These are phyloP conservation scores for Aphelocoma californica DNA, from an alignment of 2,797 vertebrate genomes.

Conservation along the genomic window DNA sequence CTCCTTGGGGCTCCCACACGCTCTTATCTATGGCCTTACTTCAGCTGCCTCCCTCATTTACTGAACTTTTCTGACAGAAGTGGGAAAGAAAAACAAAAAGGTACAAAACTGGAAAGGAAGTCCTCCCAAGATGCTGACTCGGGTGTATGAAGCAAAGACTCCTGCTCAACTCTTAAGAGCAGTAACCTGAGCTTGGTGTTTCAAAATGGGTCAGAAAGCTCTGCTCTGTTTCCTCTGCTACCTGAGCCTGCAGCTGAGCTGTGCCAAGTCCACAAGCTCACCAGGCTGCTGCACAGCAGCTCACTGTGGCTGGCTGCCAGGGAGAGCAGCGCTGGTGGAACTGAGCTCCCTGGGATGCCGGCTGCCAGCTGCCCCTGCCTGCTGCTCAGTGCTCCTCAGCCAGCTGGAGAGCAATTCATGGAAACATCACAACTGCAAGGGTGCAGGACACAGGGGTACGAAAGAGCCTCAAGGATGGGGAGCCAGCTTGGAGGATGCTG, in stretches of 20 bases:
- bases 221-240: background rate
- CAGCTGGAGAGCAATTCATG: background rate
- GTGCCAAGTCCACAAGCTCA: background rate
- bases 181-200: background rate
- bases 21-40: background rate
- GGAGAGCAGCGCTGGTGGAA: background rate
- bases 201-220: fast-evolving
- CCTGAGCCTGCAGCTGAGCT: background rate
- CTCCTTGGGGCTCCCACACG: background rate
- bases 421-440: background rate
- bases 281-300: background rate
- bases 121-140: background rate
- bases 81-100: background rate
- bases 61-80: background rate
- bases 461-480: background rate
- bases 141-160: background rate
- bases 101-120: background rate
- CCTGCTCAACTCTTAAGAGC: background rate
- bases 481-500: background rate
- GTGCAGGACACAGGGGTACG: fast-evolving
- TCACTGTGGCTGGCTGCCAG: background rate
- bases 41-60: background rate
- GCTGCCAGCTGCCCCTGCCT: background rate
- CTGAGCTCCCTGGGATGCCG: fast-evolving
- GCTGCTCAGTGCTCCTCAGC: background rate